phyloP scores from a whole-genome alignment of 1,140 invertebrate species.

The Drosophila seguyi region DNA sequence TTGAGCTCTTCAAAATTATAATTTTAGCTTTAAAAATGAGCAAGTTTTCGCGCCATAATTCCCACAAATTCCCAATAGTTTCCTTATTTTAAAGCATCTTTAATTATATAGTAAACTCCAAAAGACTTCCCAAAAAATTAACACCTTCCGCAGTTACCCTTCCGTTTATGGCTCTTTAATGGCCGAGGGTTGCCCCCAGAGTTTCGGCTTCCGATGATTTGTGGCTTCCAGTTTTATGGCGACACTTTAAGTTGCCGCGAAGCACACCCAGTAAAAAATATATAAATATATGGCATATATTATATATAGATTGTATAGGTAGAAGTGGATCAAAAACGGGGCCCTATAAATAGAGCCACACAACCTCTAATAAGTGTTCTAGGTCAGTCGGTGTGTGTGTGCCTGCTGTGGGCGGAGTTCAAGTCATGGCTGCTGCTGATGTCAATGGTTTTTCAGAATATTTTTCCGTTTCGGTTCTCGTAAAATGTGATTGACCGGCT shows the following conservation, averaged over 20 bases:
- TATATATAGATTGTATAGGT: constrained; percentile 29
- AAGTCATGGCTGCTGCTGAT: constrained; percentile 66
- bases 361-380: constrained; percentile 77
- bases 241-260: constrained; percentile 35
- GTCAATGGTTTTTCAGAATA: constrained; percentile 44
- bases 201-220: constrained; percentile 21
- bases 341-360: constrained; percentile 61
- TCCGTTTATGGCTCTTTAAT: constrained; percentile 33
- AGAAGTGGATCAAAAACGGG: constrained; percentile 31
- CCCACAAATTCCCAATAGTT: background rate
- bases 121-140: background rate
- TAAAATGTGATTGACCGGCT: constrained; percentile 29
- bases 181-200: constrained; percentile 7
- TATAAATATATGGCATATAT: constrained; percentile 26
- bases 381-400: constrained; percentile 59
- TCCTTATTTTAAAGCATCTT: background rate
- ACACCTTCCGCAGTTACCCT: constrained; percentile 26
- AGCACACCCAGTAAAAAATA: constrained; percentile 31
- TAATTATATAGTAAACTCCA: constrained; percentile 1
- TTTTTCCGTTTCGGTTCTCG: background rate
- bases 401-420: constrained; percentile 14
- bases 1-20: background rate
- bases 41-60: background rate
- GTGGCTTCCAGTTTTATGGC: constrained; percentile 37
- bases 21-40: background rate